These are phyloP conservation scores for Gnathonemus longibarbis DNA, from an alignment of 2,113 vertebrate genomes.

Conservation along the genomic window DNA sequence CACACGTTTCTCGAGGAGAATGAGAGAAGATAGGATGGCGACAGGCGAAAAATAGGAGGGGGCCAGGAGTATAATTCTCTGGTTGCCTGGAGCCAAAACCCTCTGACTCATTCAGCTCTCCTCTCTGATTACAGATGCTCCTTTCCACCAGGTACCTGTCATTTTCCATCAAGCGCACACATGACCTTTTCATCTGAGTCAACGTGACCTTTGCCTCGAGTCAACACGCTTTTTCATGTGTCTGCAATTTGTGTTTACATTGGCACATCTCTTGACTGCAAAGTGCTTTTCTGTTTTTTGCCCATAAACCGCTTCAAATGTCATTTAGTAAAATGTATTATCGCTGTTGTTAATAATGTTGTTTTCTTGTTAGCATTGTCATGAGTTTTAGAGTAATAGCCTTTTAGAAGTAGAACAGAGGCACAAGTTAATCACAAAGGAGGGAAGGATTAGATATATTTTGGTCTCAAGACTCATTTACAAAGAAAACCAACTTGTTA, in stretches of 20 bases:
- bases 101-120: background rate
- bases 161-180: background rate
- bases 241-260: background rate
- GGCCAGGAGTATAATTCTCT: background rate
- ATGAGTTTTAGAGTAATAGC: background rate
- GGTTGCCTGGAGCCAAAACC: background rate
- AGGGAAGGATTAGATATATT: background rate
- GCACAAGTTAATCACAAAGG: background rate
- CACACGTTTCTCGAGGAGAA: background rate
- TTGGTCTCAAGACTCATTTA: background rate
- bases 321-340: background rate
- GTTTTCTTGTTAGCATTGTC: background rate
- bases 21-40: background rate
- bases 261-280: background rate
- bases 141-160: background rate
- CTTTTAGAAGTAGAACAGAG: background rate
- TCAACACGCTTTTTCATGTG: background rate
- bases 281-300: background rate
- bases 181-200: constrained; percentile 6
- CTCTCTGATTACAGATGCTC: background rate
- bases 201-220: background rate
- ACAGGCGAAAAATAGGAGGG: background rate
- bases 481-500: background rate
- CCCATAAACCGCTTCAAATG: background rate
- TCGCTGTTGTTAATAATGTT: background rate